Evolutionary conservation across 2,797 vertebrate species (phyloP).

Genomic region (Notolepis coatsorum): DNA sequence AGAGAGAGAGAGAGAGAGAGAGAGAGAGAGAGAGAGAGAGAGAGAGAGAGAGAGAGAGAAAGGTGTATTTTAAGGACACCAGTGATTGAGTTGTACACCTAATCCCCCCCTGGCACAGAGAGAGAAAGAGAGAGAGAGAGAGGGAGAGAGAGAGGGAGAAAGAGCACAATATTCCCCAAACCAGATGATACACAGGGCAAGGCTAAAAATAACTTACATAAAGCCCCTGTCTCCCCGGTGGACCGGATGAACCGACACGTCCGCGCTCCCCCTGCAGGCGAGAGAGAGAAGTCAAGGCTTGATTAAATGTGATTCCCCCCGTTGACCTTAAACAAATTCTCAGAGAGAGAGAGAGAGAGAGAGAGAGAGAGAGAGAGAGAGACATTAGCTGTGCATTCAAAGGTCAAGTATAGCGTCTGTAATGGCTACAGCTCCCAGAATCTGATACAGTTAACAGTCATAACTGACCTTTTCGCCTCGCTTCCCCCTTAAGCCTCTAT

Average conservation of each 20-base stretch:
- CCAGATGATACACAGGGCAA: background rate
- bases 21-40: background rate
- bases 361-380: no score
- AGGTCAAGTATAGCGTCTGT: background rate
- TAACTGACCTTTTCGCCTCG: slow-evolving; percentile 80
- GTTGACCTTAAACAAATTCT: background rate
- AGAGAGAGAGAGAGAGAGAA: background rate
- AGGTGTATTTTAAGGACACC: no score
- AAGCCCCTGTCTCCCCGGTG: slow-evolving; percentile 75
- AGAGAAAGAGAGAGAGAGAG: background rate
- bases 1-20: background rate
- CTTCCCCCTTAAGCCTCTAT: slow-evolving; percentile 71
- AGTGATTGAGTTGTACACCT: background rate
- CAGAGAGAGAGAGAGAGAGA: no score
- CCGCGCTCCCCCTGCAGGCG: slow-evolving; percentile 76
- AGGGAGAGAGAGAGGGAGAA: background rate
- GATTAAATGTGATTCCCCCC: background rate
- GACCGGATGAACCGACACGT: slow-evolving; percentile 68
- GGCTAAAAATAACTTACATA: slow-evolving; percentile 73
- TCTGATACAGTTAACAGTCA: background rate
- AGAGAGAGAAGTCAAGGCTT: slow-evolving; percentile 1
- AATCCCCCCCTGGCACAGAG: background rate
- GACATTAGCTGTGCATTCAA: background rate
- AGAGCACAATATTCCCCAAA: background rate
- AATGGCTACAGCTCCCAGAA: background rate